Base-by-base conservation (phyloP, 2,888 invertebrate genomes). In the Trissolcus brochymenae region DNA sequence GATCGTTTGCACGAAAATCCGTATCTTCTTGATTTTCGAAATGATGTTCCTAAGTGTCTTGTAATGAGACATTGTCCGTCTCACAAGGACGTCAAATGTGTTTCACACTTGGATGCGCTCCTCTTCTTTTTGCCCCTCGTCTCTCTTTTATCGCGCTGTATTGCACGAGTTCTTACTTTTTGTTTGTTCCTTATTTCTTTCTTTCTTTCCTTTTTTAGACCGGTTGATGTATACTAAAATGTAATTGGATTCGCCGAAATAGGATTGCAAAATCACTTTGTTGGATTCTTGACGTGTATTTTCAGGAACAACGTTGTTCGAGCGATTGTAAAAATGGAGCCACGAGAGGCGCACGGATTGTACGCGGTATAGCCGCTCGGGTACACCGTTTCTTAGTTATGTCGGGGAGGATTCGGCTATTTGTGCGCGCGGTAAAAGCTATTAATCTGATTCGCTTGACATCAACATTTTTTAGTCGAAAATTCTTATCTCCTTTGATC, bases 21-120 rank as follows among this genome's bases (percentile, higher is more conserved):
- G 14, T 66, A 66, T 67, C 59, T 57, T 14, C 43, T 19, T 11
- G 25, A 67, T 67, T 59, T 67, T 43, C 13, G 49, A 59, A 59
- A 59, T 59, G 41, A 67, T 59, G 43, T 41, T 43, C 40, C 59
- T 67, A 59, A 67, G 59, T 59, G 55, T 65, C 67, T 67, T 59
- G 25, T 59, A 67, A 59, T 59, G 67, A 67, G 57, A 55, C 66
- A 66, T 57, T 57, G 57, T 57, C 57, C 21, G 50, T 43, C 29
- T 21, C 14, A 35, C 21, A 49, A 53, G 21, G 49, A 25, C 55
- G 49, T 65, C 56, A 19, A 56, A 56, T 35, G 35, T 56, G 56
- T 64, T 53, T 25, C 54, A 46, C 40, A n/a, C 46, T 35, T 51
- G n/a, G 49, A 14, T 60, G 7, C 51, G 50, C 16, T 13, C 16